These are phyloP conservation scores for Dendrolimus houi DNA, from an alignment of 2,888 invertebrate genomes.

Conservation along the genomic window DNA sequence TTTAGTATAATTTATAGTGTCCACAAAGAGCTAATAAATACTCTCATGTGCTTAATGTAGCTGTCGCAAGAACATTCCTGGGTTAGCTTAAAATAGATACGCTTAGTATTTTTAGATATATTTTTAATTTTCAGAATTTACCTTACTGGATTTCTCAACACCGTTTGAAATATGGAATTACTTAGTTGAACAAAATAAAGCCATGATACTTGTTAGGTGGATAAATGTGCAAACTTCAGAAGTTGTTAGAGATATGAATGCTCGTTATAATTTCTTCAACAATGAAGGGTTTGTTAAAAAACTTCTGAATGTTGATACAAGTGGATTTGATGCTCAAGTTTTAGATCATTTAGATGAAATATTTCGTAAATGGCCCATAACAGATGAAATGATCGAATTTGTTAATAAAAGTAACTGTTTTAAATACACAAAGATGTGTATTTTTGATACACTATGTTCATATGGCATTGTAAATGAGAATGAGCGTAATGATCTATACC, in stretches of 20 bases:
- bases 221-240: conserved; percentile 74
- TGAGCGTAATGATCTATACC: conserved; percentile 73
- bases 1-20: too few species aligned
- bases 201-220: conserved; percentile 78
- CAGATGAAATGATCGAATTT: conserved; percentile 74
- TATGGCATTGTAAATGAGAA: conserved; percentile 79
- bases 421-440: conserved; percentile 68
- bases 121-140: conserved; percentile 61
- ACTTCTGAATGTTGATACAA: conserved; percentile 58
- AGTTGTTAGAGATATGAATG: conserved; percentile 65
- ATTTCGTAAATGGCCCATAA: conserved; percentile 74
- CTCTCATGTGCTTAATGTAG: too few species aligned
- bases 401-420: conserved; percentile 65
- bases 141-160: conserved; percentile 66
- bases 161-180: conserved; percentile 77
- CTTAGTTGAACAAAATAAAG: conserved; percentile 75
- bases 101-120: too few species aligned
- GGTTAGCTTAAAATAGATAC: too few species aligned
- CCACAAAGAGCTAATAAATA: too few species aligned
- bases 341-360: conserved; percentile 63
- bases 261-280: conserved; percentile 61
- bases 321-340: conserved; percentile 46
- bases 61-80: too few species aligned
- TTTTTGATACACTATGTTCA: conserved; percentile 77
- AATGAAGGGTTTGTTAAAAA: conserved; percentile 59